Conservation (phyloP, 2,113 vertebrate genomes). For the Synchiropus splendidus region DNA sequence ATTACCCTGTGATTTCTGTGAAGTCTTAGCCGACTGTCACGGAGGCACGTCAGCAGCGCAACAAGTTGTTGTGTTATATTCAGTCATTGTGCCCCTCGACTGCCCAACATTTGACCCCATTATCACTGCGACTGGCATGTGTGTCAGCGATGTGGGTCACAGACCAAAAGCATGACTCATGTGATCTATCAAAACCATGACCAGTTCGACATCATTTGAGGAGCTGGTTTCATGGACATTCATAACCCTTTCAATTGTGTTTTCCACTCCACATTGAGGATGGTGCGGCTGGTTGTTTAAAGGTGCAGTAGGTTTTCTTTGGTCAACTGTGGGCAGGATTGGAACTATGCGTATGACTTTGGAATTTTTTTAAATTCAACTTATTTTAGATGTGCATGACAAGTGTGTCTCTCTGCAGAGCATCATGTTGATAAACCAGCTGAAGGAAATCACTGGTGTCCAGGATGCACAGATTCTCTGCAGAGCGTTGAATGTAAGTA, state of each 20-base stretch:
- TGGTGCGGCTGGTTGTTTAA: too few species aligned
- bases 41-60: too few species aligned
- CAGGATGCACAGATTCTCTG: constrained; percentile 78
- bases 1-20: neutral
- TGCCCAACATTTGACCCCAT: neutral
- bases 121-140: constrained; percentile 4
- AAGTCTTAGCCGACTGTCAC: neutral
- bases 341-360: too few species aligned
- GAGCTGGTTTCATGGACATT: too few species aligned
- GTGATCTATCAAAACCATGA: neutral
- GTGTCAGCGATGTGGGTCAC: constrained; percentile 11
- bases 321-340: too few species aligned
- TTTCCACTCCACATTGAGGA: too few species aligned
- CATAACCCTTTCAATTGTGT: too few species aligned
- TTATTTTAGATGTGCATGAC: too few species aligned
- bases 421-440: constrained; percentile 81
- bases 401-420: constrained; percentile 55
- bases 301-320: too few species aligned
- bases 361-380: too few species aligned
- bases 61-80: too few species aligned
- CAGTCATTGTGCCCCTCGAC: neutral
- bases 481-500: constrained; percentile 77
- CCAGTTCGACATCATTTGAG: too few species aligned
- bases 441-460: constrained; percentile 91
- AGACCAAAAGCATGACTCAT: neutral